Evolutionary conservation across 2,113 vertebrate genomes (phyloP), one percentile per base, ranked within the genome.

Genomic region (Diglossa brunneiventris): DNA sequence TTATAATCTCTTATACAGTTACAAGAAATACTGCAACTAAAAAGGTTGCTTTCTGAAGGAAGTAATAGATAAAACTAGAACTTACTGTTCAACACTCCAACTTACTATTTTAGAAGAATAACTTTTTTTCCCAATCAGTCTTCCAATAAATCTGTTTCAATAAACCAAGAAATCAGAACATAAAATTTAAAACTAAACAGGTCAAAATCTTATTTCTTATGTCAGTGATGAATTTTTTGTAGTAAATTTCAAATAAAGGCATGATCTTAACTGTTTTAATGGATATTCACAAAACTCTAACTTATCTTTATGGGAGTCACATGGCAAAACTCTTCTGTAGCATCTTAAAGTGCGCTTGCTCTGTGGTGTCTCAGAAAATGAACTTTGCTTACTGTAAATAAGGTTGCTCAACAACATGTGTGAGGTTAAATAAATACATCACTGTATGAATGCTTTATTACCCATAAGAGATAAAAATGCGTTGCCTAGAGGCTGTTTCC

Each of bases 351-450:
- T 27, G 18, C 69, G 8, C 16, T 86, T 78, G 24, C 23, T 90
- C 46, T 46, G 21, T 31, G 15, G 5, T 89, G 49, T 56, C 44
- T 82, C 53, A 78, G 64, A 83, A 92, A 86, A 58, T 16, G 8
- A 16, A 23, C 14, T 79, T 68, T 92, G 6, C 41, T 41, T 77
- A 33, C 18, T 66, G 24, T 58, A 90, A 79, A 62, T 79, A 90
- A 87, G 42, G 35, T 84, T 88, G 23, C 49, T 88, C 26, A 88
- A 41, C 10, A 72, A 64, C 80, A 52, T 67, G 6, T 66, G 39
- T 73, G 75, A 91, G 58, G 78, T 93, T 96, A 94, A 94, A 86
- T 86, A 77, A 94, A 89, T 79, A 67, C n/a, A 83, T 93, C 68
- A 69, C 42, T 78, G 13, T 76, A 94, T 89, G 81, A 93, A 89